phyloP scores from a whole-genome alignment of 2,888 invertebrate species.

The Pyrrhosoma nymphula region DNA sequence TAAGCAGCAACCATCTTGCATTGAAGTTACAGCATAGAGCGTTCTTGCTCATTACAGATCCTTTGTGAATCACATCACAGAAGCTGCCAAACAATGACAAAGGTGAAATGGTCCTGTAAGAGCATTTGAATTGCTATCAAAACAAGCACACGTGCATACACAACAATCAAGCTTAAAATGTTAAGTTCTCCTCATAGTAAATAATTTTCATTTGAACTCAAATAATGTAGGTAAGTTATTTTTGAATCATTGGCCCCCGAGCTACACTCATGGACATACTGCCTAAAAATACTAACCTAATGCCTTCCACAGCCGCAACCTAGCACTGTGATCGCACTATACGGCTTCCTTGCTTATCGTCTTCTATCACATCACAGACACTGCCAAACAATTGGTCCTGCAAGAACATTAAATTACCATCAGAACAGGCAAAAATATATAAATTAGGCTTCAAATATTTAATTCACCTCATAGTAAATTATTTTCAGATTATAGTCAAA shows the following conservation, averaged over 20 bases:
- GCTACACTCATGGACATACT: background rate
- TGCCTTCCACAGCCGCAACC: background rate
- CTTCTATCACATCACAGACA: too few species aligned
- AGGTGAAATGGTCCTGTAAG: too few species aligned
- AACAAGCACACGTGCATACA: too few species aligned
- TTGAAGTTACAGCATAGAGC: too few species aligned
- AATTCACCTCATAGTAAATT: conserved; percentile 53
- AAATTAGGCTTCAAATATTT: background rate
- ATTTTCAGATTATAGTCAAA: conserved; percentile 80
- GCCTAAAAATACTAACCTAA: background rate
- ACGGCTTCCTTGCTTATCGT: too few species aligned
- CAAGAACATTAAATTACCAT: background rate
- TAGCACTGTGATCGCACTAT: too few species aligned
- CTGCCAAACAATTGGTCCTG: background rate
- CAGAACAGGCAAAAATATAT: too few species aligned
- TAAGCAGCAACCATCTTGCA: background rate
- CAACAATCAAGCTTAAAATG: too few species aligned
- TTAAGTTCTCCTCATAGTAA: conserved; percentile 58
- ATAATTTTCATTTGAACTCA: conserved; percentile 79
- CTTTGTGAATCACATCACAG: too few species aligned
- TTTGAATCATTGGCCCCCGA: conserved; percentile 77
- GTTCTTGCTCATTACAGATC: too few species aligned
- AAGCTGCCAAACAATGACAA: too few species aligned
- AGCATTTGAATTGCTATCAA: too few species aligned
- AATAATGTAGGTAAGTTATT: conserved; percentile 82